A percentile compares a stretch with the other conserved stretches of the same genome.
phyloP scores from a whole-genome alignment of 2,888 invertebrate genomes.

The Ariolimax columbianus region DNA sequence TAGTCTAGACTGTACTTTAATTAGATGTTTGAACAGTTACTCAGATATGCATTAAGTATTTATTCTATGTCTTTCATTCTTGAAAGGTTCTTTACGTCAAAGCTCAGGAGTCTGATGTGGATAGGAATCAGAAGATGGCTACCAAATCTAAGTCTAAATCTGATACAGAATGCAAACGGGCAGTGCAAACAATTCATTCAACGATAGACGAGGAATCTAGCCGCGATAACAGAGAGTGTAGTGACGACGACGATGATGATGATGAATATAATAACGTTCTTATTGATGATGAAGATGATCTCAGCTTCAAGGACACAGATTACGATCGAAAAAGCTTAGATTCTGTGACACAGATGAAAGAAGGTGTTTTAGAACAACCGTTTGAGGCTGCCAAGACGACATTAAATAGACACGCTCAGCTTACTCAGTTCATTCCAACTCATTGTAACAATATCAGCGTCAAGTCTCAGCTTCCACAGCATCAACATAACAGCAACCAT shows the following conservation, averaged over 20 bases:
- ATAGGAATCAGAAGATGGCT: not conserved
- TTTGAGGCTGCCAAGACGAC: too few species aligned
- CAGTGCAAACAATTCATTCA: not conserved
- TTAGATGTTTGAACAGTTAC: too few species aligned
- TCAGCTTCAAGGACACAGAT: slow-evolving; percentile 37
- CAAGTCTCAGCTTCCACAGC: not conserved
- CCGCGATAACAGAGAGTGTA: not conserved
- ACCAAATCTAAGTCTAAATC: not conserved
- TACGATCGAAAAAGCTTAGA: slow-evolving; percentile 50
- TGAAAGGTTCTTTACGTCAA: slow-evolving; percentile 62
- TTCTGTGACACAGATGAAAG: slow-evolving; percentile 52
- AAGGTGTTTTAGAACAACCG: not conserved
- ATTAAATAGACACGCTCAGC: not conserved
- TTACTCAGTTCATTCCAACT: not conserved
- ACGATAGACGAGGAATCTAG: slow-evolving; percentile 31
- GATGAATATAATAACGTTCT: slow-evolving; percentile 49
- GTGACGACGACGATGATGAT: slow-evolving; percentile 49
- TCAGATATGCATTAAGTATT: too few species aligned
- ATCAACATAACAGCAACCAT: slow-evolving; percentile 2
- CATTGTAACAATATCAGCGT: not conserved
- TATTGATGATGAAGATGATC: slow-evolving; percentile 47
- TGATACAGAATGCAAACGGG: not conserved
- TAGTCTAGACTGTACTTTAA: too few species aligned
- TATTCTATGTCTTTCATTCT: not conserved
- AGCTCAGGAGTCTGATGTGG: slow-evolving; percentile 54